Evolutionary conservation across 2,888 invertebrate species (phyloP).

Genomic region (Andrena minutula): DNA sequence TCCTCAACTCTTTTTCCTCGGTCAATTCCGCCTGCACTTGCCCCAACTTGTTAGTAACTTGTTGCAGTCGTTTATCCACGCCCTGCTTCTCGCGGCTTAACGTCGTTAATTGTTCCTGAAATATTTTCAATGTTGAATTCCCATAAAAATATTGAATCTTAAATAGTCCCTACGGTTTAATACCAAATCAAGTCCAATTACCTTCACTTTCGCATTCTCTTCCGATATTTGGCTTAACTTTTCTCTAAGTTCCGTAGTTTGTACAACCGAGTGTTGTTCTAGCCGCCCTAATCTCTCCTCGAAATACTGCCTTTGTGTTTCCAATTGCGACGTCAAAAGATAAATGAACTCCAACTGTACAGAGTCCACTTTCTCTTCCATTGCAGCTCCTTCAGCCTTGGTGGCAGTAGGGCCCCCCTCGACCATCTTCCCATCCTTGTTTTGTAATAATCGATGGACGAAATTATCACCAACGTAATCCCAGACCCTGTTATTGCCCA

Average conservation of each 20-base stretch:
- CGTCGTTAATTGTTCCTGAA: slow-evolving; percentile 86
- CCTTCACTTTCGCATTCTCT: slow-evolving; percentile 84
- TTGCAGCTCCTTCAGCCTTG: slow-evolving; percentile 87
- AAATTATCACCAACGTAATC: slow-evolving; percentile 99
- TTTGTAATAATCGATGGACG: slow-evolving; percentile 97
- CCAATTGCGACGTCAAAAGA: slow-evolving; percentile 97
- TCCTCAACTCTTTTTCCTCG: slow-evolving; percentile 95
- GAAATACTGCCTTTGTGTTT: slow-evolving; percentile 96
- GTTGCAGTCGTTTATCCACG: slow-evolving; percentile 90
- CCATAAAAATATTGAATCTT: not conserved
- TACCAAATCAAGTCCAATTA: slow-evolving; percentile 54
- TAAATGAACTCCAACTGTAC: slow-evolving; percentile 99
- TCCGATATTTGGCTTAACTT: slow-evolving; percentile 86
- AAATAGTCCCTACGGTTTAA: not conserved
- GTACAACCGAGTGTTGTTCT: slow-evolving; percentile 84
- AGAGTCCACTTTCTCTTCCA: slow-evolving; percentile 95
- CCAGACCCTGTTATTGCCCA: slow-evolving; percentile 99
- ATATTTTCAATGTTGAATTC: slow-evolving; percentile 38
- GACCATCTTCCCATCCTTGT: slow-evolving; percentile 99
- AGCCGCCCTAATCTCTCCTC: slow-evolving; percentile 90
- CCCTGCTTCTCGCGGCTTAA: slow-evolving; percentile 89
- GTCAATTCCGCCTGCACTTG: slow-evolving; percentile 90
- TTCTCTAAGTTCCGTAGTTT: slow-evolving; percentile 87
- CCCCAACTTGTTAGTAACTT: slow-evolving; percentile 88
- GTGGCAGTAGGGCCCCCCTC: slow-evolving; percentile 87